A percentile compares a stretch with the other conserved stretches of the same genome.
Conservation (phyloP, 2,797 vertebrate species). For the Ceryle rudis region DNA sequence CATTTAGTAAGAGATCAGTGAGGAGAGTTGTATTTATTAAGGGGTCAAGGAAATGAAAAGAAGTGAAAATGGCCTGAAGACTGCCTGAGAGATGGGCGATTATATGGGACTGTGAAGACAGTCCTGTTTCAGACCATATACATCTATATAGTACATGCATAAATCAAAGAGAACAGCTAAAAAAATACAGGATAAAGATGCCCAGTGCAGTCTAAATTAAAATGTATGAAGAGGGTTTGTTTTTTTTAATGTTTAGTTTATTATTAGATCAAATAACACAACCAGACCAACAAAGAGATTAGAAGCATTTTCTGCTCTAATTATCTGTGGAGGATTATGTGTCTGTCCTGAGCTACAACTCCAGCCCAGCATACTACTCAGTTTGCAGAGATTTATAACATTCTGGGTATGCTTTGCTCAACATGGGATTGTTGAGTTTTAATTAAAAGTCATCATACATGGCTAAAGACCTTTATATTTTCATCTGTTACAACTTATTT, state of each 20-base stretch:
- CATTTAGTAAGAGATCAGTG: background rate
- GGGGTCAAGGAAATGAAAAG: background rate
- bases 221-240: background rate
- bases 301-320: slow-evolving; percentile 34
- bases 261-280: slow-evolving; percentile 21
- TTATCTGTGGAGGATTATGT: slow-evolving; percentile 38
- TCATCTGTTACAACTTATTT: background rate
- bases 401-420: background rate
- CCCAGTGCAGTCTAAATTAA: background rate
- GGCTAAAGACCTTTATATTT: background rate
- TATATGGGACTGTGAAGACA: fast-evolving
- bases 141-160: background rate
- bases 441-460: background rate
- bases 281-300: slow-evolving; percentile 19
- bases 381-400: background rate
- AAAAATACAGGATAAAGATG: background rate
- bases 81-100: fast-evolving
- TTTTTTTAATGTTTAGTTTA: background rate
- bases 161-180: background rate
- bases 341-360: background rate
- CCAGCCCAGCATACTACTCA: background rate
- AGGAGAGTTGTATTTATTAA: background rate
- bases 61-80: background rate
- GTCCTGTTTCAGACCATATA: background rate
- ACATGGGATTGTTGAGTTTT: background rate